Conservation (phyloP, 1,140 invertebrate species). For the Bombus fervidus region DNA sequence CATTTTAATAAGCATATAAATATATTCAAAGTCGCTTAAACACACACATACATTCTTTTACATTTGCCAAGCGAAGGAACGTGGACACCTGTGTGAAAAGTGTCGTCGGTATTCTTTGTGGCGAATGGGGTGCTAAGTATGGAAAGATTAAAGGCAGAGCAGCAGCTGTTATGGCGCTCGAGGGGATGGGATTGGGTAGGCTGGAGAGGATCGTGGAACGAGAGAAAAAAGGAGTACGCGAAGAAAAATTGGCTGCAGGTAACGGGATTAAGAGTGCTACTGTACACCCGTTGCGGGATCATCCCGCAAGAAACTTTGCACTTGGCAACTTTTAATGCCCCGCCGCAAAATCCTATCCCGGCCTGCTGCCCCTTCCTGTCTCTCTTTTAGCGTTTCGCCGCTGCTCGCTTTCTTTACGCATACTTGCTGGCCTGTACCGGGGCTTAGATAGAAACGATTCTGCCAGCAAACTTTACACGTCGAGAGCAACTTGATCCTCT, state of each 20-base stretch:
- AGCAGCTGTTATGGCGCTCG: background rate
- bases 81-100: slow-evolving; percentile 50
- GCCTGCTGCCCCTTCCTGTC: background rate
- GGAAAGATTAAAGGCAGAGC: slow-evolving; percentile 33
- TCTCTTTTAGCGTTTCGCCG: slow-evolving; percentile 7
- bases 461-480: slow-evolving; percentile 26
- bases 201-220: slow-evolving; percentile 32
- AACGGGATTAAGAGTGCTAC: slow-evolving; percentile 79
- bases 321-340: slow-evolving; percentile 81
- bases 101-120: slow-evolving; percentile 51
- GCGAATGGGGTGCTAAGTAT: slow-evolving; percentile 34
- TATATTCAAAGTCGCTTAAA: no score
- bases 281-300: slow-evolving; percentile 75
- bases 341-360: slow-evolving; percentile 73
- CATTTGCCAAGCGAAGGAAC: background rate
- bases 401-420: slow-evolving; percentile 15
- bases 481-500: background rate
- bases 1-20: no score
- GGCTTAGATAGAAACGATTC: slow-evolving; percentile 10
- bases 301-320: slow-evolving; percentile 80
- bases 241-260: slow-evolving; percentile 79
- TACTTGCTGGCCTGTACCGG: background rate
- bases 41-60: no score
- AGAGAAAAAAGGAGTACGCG: slow-evolving; percentile 9
- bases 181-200: background rate